Percentiles rank a stretch among this genome's conserved stretches.
These are phyloP conservation scores for Tribolium castaneum DNA, from an alignment of 1,140 invertebrate genomes.

Conservation along the genomic window DNA sequence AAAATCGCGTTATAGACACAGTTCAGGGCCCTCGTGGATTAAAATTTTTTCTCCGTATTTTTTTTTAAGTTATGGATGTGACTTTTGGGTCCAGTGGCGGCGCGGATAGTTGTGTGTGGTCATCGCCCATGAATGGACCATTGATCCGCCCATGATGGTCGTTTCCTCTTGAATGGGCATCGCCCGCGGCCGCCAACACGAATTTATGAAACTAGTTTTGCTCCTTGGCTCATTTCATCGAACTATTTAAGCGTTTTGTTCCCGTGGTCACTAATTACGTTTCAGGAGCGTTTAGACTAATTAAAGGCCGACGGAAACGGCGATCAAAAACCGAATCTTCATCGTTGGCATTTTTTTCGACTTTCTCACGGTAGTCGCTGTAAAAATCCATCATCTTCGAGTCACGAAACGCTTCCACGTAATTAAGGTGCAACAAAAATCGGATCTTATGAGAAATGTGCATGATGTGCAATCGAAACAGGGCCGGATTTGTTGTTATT, in stretches of 20 bases:
- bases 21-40: too few species aligned
- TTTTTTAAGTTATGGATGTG: too few species aligned
- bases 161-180: too few species aligned
- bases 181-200: too few species aligned
- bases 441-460: conserved; percentile 17
- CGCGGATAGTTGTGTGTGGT: neutral
- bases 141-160: too few species aligned
- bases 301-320: conserved; percentile 19
- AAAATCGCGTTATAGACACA: too few species aligned
- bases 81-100: neutral
- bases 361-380: conserved; percentile 50
- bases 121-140: too few species aligned
- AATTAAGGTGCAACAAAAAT: conserved; percentile 27
- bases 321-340: conserved; percentile 12
- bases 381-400: conserved; percentile 33
- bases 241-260: neutral
- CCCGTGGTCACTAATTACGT: neutral
- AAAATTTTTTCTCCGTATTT: too few species aligned
- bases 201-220: conserved; percentile 2
- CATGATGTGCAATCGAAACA: neutral
- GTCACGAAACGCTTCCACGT: conserved; percentile 13
- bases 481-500: neutral
- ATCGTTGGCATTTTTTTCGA: conserved; percentile 43
- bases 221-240: neutral
- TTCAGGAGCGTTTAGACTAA: conserved; percentile 21